These are phyloP conservation scores for Drosophila tanythrix DNA, from an alignment of 2,888 invertebrate species.

Conservation along the genomic window DNA sequence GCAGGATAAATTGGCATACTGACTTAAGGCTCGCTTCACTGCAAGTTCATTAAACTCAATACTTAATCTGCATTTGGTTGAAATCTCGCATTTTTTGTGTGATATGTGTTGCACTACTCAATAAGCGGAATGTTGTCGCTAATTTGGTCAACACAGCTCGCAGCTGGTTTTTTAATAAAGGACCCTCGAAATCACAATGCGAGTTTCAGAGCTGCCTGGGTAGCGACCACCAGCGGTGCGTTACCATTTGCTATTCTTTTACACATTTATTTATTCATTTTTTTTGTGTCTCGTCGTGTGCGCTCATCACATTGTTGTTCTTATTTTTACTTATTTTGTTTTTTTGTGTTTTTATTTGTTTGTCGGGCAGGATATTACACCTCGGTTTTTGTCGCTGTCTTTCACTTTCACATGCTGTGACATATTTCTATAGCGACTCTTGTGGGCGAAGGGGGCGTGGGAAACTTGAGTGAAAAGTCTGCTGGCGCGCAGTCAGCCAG, in stretches of 20 bases:
- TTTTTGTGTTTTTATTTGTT: conserved; percentile 32
- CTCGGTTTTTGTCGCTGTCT: conserved; percentile 76
- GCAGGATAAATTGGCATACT: conserved; percentile 13
- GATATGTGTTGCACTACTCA: background rate
- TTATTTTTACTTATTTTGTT: background rate
- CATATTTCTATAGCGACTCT: conserved; percentile 69
- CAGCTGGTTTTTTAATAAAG: conserved; percentile 58
- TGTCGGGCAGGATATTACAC: conserved; percentile 76
- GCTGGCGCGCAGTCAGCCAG: conserved; percentile 57
- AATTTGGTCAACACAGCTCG: conserved; percentile 25
- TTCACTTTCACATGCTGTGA: conserved; percentile 80
- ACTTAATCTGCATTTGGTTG: background rate
- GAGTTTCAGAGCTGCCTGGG: conserved; percentile 48
- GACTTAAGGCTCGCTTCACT: conserved; percentile 11
- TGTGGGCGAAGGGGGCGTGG: background rate
- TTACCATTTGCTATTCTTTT: conserved; percentile 35
- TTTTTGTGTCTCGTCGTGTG: conserved; percentile 31
- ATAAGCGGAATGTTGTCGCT: conserved; percentile 5
- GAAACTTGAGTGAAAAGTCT: conserved; percentile 55
- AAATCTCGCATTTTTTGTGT: background rate
- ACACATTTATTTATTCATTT: conserved; percentile 15
- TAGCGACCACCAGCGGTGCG: conserved; percentile 51
- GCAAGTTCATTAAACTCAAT: background rate
- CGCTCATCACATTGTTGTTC: conserved; percentile 37
- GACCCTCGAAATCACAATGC: conserved; percentile 37